Evolutionary conservation across 92 coral and sea anemone species (phyloP), one percentile per base, ranked within the genome.

Genomic region (Epizoanthus rinbou): DNA sequence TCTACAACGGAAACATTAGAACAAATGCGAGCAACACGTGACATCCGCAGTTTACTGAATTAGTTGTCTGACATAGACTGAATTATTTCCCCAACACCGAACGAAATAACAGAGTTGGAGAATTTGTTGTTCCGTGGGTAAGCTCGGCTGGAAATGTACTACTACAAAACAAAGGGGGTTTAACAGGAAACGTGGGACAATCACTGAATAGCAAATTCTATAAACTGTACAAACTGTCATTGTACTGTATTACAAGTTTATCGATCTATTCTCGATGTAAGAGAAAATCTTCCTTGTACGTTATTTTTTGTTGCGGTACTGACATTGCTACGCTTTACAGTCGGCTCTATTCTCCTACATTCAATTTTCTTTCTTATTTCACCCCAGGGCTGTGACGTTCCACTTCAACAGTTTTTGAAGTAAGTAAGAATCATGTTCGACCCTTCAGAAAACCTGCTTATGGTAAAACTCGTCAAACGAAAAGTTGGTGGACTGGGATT

Each of bases 401-500:
- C 82, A 69, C 71, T 60, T 78, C 82, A 15, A 41, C 31, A 57
- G 35, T 10, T 50, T 25, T 14, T 39, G 17, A n/a, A 60, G n/a
- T 19, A 8, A 10, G 65, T 67, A 15, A 25, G 56, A 31, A 69
- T 37, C 25, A 81, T 81, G 85, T 47, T 41, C n/a, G 52, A 81
- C 13, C n/a, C 56, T 23, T 79, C 64, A 6, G 87, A 87, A n/a
- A 76, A 88, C 39, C 69, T 72, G 15, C 80, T 89, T 59, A 47
- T 74, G n/a, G 94, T 92, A 70, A 89, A 85, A 66, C 89, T 93
- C 2, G 91, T 85, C 39, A 93, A 93, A 65, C 88, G 90, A 68
- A 93, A 85, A 62, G 47, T 85, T 13, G 98, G 98, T 71, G 98
- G 98, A 3, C 87, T 93, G 18, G 98, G 98, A 4, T 91, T 93